phyloP scores from a whole-genome alignment of 2,888 invertebrate genomes.

The Galerucella pusilla region DNA sequence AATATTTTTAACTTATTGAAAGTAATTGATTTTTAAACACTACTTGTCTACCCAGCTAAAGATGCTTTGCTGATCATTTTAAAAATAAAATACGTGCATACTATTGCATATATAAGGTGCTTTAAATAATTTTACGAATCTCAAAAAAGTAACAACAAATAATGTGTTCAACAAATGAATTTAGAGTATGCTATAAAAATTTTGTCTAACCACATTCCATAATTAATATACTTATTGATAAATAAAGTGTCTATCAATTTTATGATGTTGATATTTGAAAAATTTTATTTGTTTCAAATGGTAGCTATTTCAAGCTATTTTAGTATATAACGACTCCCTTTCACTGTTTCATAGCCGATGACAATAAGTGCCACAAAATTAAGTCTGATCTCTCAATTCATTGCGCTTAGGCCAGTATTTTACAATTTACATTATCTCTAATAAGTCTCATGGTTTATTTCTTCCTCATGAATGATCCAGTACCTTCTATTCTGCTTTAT shows the following conservation, averaged over 20 bases:
- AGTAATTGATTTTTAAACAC: background rate
- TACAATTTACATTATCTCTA: background rate
- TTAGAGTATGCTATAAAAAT: slow-evolving; percentile 41
- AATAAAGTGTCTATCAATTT: slow-evolving; percentile 38
- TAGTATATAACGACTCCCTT: slow-evolving; percentile 49
- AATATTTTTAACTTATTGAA: too few species aligned
- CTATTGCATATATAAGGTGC: slow-evolving; percentile 48
- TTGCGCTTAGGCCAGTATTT: slow-evolving; percentile 31
- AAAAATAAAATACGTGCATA: slow-evolving; percentile 35
- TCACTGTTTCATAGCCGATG: slow-evolving; percentile 48
- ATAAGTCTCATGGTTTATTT: too few species aligned
- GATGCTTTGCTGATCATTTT: slow-evolving; percentile 34
- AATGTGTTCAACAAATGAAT: slow-evolving; percentile 50
- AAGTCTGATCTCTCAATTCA: slow-evolving; percentile 42
- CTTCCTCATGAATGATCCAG: too few species aligned
- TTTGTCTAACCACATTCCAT: slow-evolving; percentile 51
- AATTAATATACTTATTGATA: slow-evolving; percentile 43
- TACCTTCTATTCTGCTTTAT: too few species aligned
- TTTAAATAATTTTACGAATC: slow-evolving; percentile 50
- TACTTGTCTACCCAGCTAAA: background rate
- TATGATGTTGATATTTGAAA: slow-evolving; percentile 52
- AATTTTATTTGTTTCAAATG: slow-evolving; percentile 54
- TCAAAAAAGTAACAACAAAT: slow-evolving; percentile 46
- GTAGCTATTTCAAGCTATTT: slow-evolving; percentile 47
- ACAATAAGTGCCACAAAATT: slow-evolving; percentile 50